Percentiles rank a stretch among this genome's conserved stretches.
These are phyloP conservation scores for Parauchenoglanis punctatus DNA, from an alignment of 2,797 vertebrate species.

Conservation along the genomic window DNA sequence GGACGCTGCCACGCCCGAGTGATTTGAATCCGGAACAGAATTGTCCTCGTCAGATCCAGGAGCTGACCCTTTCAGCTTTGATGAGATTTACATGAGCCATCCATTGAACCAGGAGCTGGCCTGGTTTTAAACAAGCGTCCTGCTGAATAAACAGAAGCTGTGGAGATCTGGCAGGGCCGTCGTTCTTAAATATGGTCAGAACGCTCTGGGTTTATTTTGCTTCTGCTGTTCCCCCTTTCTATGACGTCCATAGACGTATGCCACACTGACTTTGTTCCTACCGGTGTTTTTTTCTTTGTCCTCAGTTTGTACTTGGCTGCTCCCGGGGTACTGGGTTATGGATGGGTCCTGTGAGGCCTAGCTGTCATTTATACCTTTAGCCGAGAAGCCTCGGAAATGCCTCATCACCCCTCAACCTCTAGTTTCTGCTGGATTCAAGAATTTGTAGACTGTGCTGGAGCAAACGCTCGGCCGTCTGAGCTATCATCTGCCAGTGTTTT, in stretches of 20 bases:
- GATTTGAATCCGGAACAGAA: slow-evolving; percentile 40
- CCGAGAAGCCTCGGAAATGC: slow-evolving; percentile 40
- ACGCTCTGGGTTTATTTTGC: slow-evolving; percentile 31
- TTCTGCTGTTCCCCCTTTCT: slow-evolving; percentile 32
- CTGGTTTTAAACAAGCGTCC: slow-evolving; percentile 43
- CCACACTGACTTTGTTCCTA: slow-evolving; percentile 16
- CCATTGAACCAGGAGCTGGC: slow-evolving; percentile 35
- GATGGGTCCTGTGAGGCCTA: slow-evolving; percentile 47
- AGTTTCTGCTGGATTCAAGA: slow-evolving; percentile 47
- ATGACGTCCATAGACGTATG: slow-evolving; percentile 37
- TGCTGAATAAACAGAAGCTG: slow-evolving; percentile 50
- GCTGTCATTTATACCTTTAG: slow-evolving; percentile 53
- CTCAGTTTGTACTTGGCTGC: slow-evolving; percentile 5
- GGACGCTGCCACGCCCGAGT: slow-evolving; percentile 24
- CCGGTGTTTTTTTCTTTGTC: slow-evolving; percentile 27
- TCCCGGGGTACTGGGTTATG: slow-evolving; percentile 36
- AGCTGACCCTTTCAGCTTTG: slow-evolving; percentile 36
- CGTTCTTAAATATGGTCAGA: slow-evolving; percentile 40
- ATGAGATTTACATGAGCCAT: slow-evolving; percentile 33
- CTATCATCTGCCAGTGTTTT: slow-evolving; percentile 33
- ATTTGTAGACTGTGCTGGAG: slow-evolving; percentile 44
- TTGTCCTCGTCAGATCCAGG: slow-evolving; percentile 45
- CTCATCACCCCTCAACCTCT: slow-evolving; percentile 44
- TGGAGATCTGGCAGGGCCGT: slow-evolving; percentile 43
- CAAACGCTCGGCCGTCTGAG: slow-evolving; percentile 26